A percentile compares a stretch with the other conserved stretches of the same genome.
phyloP scores from a whole-genome alignment of 2,113 vertebrate genomes.

The Prinia subflava region DNA sequence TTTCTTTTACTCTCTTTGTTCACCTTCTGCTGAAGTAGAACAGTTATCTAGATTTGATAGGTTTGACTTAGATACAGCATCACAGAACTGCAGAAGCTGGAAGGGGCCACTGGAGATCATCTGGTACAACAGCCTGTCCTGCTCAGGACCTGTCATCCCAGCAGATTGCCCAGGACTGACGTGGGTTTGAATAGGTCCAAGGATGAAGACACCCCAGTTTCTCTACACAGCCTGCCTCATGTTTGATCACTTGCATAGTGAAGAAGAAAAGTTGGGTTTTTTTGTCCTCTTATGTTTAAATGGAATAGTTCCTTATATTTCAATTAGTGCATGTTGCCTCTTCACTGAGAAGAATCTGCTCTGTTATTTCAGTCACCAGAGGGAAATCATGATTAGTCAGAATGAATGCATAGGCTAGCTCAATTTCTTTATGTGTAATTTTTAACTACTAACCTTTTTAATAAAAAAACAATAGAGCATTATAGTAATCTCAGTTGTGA shows the following conservation, averaged over 20 bases:
- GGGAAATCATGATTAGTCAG: neutral
- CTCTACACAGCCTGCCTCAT: neutral
- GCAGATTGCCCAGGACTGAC: neutral
- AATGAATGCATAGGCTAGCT: neutral
- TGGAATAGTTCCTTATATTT: neutral
- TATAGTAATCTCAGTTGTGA: neutral
- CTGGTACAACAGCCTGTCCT: neutral
- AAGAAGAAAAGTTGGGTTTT: neutral
- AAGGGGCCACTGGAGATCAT: neutral
- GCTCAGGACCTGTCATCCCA: neutral
- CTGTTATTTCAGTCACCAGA: neutral
- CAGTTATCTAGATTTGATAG: neutral
- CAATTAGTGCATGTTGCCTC: neutral
- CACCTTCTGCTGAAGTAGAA: neutral
- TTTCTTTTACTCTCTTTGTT: neutral
- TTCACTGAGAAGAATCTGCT: neutral
- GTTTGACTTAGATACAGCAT: neutral
- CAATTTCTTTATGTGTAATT: neutral
- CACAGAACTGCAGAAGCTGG: neutral
- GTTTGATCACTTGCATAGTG: neutral
- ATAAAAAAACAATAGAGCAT: neutral
- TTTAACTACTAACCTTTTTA: neutral
- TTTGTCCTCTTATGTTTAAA: neutral
- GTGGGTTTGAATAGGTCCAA: neutral
- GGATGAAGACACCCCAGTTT: neutral